Conservation (phyloP, 2,797 vertebrate genomes). For the Pipistrellus pygmaeus region DNA sequence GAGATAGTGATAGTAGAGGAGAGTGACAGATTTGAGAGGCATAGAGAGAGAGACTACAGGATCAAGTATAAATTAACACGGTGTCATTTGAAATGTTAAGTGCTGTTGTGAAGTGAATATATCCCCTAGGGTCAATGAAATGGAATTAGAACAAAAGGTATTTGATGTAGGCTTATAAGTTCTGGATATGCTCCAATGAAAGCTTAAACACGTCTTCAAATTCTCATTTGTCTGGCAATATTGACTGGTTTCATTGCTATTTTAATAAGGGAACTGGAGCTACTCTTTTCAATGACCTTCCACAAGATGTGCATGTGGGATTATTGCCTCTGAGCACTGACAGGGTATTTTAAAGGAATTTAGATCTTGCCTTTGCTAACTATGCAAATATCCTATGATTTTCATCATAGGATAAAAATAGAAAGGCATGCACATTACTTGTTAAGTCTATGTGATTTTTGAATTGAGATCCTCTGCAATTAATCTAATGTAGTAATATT, state of each 20-base stretch:
- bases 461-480: slow-evolving; percentile 20
- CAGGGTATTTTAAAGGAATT: not conserved
- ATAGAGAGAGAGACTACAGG: not conserved
- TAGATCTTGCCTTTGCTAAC: slow-evolving; percentile 14
- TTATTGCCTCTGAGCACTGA: not conserved
- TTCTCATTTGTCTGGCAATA: slow-evolving; percentile 68
- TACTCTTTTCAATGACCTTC: slow-evolving; percentile 56
- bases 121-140: not conserved
- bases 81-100: not conserved
- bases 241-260: slow-evolving; percentile 67
- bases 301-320: not conserved
- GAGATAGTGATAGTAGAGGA: not conserved
- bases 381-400: slow-evolving; percentile 13
- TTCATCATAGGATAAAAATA: not conserved
- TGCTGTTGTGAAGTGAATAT: slow-evolving; percentile 3
- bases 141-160: slow-evolving; percentile 36
- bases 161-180: slow-evolving; percentile 5
- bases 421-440: not conserved
- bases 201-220: slow-evolving; percentile 50
- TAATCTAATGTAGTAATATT: not conserved
- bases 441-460: not conserved
- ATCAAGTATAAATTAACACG: not conserved
- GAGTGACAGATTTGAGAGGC: not conserved
- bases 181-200: slow-evolving; percentile 46
- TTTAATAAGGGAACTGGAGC: slow-evolving; percentile 69